Percentiles rank a stretch among this genome's conserved stretches.
Evolutionary conservation across 1,140 invertebrate species (phyloP).

Genomic region (Trichomalopsis sarcophagae): DNA sequence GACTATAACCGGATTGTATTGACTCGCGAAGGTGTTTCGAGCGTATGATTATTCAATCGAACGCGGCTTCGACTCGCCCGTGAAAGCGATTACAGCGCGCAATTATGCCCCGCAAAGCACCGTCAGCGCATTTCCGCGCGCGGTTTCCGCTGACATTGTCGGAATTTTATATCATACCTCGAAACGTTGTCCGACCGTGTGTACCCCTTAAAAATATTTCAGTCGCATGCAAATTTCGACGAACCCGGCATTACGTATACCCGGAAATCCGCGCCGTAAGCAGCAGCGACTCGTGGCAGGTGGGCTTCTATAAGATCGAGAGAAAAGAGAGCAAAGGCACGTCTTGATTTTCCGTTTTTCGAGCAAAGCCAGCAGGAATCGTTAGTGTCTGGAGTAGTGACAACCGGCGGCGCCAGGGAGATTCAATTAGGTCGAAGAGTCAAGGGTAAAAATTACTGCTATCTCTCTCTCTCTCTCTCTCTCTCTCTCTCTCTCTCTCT

Average conservation of each 20-base stretch:
- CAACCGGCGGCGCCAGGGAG: not conserved
- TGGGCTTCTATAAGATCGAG: not conserved
- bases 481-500: too few relatives aligned
- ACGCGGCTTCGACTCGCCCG: not conserved
- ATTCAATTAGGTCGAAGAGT: not conserved
- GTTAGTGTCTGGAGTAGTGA: not conserved
- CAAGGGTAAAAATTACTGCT: not conserved
- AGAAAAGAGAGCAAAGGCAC: not conserved
- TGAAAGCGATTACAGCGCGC: slow-evolving; percentile 19
- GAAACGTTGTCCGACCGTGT: not conserved
- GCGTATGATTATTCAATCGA: slow-evolving; percentile 30
- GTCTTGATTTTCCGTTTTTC: not conserved
- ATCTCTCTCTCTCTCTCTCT: too few relatives aligned
- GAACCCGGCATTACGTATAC: not conserved
- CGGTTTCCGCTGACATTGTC: not conserved
- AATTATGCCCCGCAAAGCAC: not conserved
- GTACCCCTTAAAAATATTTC: not conserved
- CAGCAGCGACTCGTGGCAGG: not conserved
- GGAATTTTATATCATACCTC: not conserved
- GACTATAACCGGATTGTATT: not conserved
- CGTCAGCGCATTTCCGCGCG: not conserved
- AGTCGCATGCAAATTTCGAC: not conserved
- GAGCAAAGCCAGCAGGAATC: not conserved
- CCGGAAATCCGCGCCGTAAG: not conserved
- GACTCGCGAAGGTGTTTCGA: not conserved